phyloP scores from a whole-genome alignment of 2,888 invertebrate species.

The Drosophila meridionalis region DNA sequence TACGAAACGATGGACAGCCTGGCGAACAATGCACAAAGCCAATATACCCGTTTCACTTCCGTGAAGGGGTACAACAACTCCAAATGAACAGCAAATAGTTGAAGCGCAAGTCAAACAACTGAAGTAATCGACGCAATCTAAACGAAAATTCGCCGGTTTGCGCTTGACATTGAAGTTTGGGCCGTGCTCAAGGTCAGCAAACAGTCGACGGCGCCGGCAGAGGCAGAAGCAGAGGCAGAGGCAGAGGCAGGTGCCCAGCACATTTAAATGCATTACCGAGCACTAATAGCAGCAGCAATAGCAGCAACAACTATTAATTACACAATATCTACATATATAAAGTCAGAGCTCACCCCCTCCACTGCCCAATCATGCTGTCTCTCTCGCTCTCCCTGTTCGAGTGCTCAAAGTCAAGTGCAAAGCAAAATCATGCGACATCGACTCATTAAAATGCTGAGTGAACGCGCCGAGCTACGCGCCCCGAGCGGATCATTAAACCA shows the following conservation, averaged over 20 bases:
- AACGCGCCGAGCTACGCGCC: conserved; percentile 42
- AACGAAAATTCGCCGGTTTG: conserved; percentile 22
- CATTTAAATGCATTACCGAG: conserved; percentile 49
- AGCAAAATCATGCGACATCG: conserved; percentile 44
- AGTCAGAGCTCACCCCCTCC: conserved; percentile 5
- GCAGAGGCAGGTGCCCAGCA: conserved; percentile 42
- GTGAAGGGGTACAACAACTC: not conserved
- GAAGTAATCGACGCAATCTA: conserved; percentile 10
- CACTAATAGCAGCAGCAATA: conserved; percentile 25
- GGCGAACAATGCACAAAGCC: not conserved
- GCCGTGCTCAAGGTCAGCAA: conserved; percentile 47
- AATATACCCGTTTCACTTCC: not conserved
- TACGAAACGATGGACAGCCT: too few species aligned
- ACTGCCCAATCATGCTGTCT: not conserved
- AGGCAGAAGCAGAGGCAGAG: conserved; percentile 16
- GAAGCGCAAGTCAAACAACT: conserved; percentile 37
- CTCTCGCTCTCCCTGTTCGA: conserved; percentile 36
- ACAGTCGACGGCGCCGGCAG: conserved; percentile 1
- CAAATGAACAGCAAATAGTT: conserved; percentile 16
- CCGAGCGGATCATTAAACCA: conserved; percentile 46
- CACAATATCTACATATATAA: conserved; percentile 28
- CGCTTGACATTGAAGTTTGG: conserved; percentile 51
- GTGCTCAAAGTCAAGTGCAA: conserved; percentile 69
- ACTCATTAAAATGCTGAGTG: conserved; percentile 70
- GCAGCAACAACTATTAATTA: conserved; percentile 44